phyloP scores from a whole-genome alignment of 2,113 vertebrate genomes.

The Copsychus sechellarum region DNA sequence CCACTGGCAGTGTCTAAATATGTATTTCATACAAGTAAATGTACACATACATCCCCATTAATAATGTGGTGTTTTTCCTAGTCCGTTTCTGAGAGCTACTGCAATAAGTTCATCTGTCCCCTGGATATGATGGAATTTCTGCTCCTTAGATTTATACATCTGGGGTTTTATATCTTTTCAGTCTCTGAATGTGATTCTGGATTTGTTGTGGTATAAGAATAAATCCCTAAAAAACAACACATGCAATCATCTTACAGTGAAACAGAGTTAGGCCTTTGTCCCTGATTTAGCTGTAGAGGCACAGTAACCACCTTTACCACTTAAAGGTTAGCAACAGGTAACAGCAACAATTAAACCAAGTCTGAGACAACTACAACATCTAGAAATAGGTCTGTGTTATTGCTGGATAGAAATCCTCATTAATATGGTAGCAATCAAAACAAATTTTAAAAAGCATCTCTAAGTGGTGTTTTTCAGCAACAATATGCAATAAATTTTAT shows the following conservation, averaged over 20 bases:
- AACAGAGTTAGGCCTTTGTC: neutral
- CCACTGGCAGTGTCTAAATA: slow-evolving; percentile 41
- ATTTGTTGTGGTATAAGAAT: neutral
- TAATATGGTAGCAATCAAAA: neutral
- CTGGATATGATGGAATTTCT: slow-evolving; percentile 42
- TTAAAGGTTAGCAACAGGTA: neutral
- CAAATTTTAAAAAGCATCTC: neutral
- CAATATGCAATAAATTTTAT: neutral
- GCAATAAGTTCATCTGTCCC: slow-evolving; percentile 35
- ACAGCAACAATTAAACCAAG: neutral
- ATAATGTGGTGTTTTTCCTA: slow-evolving; percentile 41
- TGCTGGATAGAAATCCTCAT: neutral
- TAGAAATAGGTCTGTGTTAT: neutral
- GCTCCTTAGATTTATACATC: slow-evolving; percentile 39
- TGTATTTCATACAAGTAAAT: slow-evolving; percentile 54
- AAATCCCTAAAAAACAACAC: neutral
- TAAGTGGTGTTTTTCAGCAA: neutral
- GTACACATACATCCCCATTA: slow-evolving; percentile 32
- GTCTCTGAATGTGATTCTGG: neutral
- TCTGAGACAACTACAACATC: neutral
- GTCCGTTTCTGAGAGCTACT: slow-evolving; percentile 15
- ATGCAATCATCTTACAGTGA: neutral
- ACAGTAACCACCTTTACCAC: neutral
- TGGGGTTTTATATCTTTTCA: neutral
- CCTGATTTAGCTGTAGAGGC: neutral